These are phyloP conservation scores for Aelia acuminata DNA, from an alignment of 2,888 invertebrate species.

Conservation along the genomic window DNA sequence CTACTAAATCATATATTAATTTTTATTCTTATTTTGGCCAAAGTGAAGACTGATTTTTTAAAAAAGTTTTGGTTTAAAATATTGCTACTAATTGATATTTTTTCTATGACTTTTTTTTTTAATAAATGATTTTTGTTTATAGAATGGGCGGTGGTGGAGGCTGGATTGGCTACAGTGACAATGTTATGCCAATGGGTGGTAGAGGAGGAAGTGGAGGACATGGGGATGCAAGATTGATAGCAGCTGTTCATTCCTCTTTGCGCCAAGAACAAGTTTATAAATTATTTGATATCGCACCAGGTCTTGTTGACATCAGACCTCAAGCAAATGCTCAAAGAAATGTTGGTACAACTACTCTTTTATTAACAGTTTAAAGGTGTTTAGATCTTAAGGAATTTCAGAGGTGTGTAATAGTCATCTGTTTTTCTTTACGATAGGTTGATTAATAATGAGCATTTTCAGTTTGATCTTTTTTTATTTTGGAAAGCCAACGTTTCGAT, in stretches of 20 bases:
- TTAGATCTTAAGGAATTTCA: too few relatives aligned
- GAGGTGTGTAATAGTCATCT: too few relatives aligned
- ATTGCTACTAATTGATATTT: too few relatives aligned
- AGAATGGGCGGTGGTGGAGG: constrained; percentile 48
- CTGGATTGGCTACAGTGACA: constrained; percentile 9
- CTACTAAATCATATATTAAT: too few relatives aligned
- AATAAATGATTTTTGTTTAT: neutral
- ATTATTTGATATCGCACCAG: constrained; percentile 90
- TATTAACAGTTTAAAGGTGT: too few relatives aligned
- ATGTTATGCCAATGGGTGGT: neutral
- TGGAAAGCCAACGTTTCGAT: too few relatives aligned
- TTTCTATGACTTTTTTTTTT: neutral
- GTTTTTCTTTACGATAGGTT: too few relatives aligned
- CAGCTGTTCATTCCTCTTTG: constrained; percentile 80
- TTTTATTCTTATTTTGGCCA: too few relatives aligned
- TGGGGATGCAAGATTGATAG: constrained; percentile 76
- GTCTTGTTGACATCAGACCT: constrained; percentile 72
- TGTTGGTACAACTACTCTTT: constrained; percentile 21
- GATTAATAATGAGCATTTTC: too few relatives aligned
- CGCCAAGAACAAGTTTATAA: constrained; percentile 83
- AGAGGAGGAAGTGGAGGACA: constrained; percentile 49
- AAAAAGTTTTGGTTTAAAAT: too few relatives aligned
- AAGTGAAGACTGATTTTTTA: too few relatives aligned
- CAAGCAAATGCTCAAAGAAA: constrained; percentile 62
- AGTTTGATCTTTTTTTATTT: too few relatives aligned